A percentile compares a stretch with the other conserved stretches of the same genome.
Evolutionary conservation across 2,888 invertebrate genomes (phyloP).

Genomic region (Drosophila demipolita): DNA sequence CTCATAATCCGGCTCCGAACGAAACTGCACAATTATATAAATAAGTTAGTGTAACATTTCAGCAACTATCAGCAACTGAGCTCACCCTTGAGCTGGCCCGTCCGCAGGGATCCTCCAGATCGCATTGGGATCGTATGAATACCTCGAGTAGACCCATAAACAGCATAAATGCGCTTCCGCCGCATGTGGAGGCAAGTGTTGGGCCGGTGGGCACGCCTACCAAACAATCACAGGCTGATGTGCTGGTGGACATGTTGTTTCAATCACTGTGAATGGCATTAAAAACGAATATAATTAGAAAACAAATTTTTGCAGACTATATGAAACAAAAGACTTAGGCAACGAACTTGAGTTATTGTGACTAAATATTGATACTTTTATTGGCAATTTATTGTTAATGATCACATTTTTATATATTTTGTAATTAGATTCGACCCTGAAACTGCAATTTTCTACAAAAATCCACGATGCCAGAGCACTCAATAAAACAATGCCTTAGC

Average conservation of each 20-base stretch:
- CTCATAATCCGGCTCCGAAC: constrained; percentile 84
- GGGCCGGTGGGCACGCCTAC: constrained; percentile 92
- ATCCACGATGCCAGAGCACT: constrained; percentile 36
- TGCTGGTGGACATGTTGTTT: constrained; percentile 61
- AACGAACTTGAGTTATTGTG: constrained; percentile 49
- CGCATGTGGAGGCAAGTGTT: constrained; percentile 93
- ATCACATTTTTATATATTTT: constrained; percentile 33
- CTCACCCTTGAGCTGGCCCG: constrained; percentile 87
- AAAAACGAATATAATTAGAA: constrained; percentile 50
- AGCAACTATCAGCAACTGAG: neutral
- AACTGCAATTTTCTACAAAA: constrained; percentile 34
- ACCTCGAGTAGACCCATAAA: constrained; percentile 96
- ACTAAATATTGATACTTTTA: constrained; percentile 10
- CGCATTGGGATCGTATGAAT: constrained; percentile 93
- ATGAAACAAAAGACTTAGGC: constrained; percentile 51
- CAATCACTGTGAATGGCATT: constrained; percentile 20
- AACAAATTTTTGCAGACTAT: constrained; percentile 39
- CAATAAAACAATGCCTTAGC: constrained; percentile 53
- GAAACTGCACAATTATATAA: constrained; percentile 74
- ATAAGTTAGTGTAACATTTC: neutral
- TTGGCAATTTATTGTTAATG: constrained; percentile 39
- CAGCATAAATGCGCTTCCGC: constrained; percentile 93
- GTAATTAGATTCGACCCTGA: constrained; percentile 56
- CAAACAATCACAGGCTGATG: constrained; percentile 91
- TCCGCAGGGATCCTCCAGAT: constrained; percentile 94